These are phyloP conservation scores for Dasypus novemcinctus DNA, from an alignment of 2,113 vertebrate genomes.

Conservation along the genomic window DNA sequence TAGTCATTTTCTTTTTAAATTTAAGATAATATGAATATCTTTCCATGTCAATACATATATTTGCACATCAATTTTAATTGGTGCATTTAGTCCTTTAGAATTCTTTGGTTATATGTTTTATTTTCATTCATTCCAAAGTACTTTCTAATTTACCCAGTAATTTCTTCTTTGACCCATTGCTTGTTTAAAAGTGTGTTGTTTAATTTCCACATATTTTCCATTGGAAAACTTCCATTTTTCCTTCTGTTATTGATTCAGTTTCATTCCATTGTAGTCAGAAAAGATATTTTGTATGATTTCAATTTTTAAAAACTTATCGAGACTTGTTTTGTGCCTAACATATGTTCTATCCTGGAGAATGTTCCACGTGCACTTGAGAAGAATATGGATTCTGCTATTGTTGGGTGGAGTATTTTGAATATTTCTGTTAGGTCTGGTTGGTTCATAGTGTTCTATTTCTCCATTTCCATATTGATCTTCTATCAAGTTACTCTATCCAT, in stretches of 20 bases:
- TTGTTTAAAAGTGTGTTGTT: background rate
- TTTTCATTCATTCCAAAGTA: background rate
- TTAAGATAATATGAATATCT: background rate
- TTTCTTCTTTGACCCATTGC: background rate
- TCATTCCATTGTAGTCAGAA: background rate
- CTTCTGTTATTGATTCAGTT: slow-evolving; percentile 43
- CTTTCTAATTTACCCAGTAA: background rate
- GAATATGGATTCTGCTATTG: background rate
- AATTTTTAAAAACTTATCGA: background rate
- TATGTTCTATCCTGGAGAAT: background rate
- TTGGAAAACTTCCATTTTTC: background rate
- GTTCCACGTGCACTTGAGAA: background rate
- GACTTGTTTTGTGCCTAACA: background rate
- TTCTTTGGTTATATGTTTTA: background rate
- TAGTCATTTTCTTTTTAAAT: slow-evolving; percentile 13
- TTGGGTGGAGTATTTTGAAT: background rate
- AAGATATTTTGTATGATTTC: background rate
- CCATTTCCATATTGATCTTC: background rate
- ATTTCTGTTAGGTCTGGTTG: background rate
- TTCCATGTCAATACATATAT: background rate
- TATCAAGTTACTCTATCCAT: background rate
- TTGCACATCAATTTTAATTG: background rate
- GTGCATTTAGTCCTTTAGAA: background rate
- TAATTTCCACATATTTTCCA: too few species aligned
- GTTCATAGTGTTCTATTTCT: background rate